These are phyloP conservation scores for Papilio gigon DNA, from an alignment of 2,888 invertebrate species.

Conservation along the genomic window DNA sequence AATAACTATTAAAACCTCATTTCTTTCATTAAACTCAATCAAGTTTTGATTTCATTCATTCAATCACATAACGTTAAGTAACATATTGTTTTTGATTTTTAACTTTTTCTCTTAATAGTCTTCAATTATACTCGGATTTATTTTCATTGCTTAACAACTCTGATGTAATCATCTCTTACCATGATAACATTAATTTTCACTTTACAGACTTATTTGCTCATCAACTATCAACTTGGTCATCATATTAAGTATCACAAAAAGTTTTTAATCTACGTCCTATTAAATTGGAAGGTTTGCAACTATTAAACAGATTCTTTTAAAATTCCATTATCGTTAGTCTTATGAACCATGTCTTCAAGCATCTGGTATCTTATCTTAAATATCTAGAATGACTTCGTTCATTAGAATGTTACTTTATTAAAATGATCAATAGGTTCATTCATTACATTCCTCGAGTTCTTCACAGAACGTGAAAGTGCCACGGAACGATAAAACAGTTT, in stretches of 20 bases:
- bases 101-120: no score
- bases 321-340: neutral
- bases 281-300: neutral
- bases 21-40: neutral
- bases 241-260: no score
- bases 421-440: conserved; percentile 8
- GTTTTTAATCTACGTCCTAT: neutral
- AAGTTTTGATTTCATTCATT: neutral
- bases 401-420: neutral
- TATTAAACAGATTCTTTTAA: neutral
- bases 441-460: conserved; percentile 10
- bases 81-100: no score
- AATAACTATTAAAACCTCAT: neutral
- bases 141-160: no score
- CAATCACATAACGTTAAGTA: neutral
- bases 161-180: no score
- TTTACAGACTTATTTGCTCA: no score
- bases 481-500: conserved; percentile 43
- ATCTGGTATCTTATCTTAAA: neutral
- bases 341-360: neutral
- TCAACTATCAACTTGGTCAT: neutral
- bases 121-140: no score
- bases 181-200: no score
- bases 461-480: conserved; percentile 35
- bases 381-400: neutral